Evolutionary conservation across 2,113 vertebrate genomes (phyloP).

Genomic region (Xerus inauris): DNA sequence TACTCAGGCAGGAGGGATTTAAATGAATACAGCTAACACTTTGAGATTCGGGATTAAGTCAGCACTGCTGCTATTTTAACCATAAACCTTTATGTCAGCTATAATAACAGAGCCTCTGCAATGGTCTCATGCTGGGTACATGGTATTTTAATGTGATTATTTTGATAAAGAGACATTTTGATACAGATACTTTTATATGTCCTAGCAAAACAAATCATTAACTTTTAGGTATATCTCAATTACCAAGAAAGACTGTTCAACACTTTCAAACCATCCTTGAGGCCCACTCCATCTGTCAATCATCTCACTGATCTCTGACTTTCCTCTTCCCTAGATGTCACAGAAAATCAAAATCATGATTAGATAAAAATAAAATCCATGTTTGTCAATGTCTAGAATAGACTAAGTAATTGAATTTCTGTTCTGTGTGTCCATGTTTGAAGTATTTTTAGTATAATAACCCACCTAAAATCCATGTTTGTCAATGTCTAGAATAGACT

Average conservation of each 20-base stretch:
- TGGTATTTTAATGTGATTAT: conserved; percentile 64
- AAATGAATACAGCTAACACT: conserved; percentile 56
- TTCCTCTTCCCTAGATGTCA: background rate
- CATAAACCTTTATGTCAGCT: background rate
- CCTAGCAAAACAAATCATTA: conserved; percentile 65
- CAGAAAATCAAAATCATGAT: conserved; percentile 36
- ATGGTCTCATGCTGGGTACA: background rate
- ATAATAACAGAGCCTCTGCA: conserved; percentile 15
- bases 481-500: background rate
- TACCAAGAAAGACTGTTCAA: background rate
- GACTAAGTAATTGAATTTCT: conserved; percentile 16
- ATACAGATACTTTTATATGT: conserved; percentile 52
- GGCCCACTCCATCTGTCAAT: background rate
- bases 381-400: background rate
- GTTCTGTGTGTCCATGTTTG: background rate
- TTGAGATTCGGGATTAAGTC: conserved; percentile 26
- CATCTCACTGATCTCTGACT: background rate
- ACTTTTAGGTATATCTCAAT: conserved; percentile 51
- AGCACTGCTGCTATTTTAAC: conserved; percentile 14
- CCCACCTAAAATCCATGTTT: background rate
- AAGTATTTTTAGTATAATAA: conserved; percentile 10
- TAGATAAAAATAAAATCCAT: background rate
- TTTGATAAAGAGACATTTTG: conserved; percentile 43
- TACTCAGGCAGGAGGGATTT: conserved; percentile 30
- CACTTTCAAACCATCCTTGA: background rate